A percentile compares a stretch with the other conserved stretches of the same genome.
Evolutionary conservation across 2,113 vertebrate genomes (phyloP).

Genomic region (Zosterops borbonicus): DNA sequence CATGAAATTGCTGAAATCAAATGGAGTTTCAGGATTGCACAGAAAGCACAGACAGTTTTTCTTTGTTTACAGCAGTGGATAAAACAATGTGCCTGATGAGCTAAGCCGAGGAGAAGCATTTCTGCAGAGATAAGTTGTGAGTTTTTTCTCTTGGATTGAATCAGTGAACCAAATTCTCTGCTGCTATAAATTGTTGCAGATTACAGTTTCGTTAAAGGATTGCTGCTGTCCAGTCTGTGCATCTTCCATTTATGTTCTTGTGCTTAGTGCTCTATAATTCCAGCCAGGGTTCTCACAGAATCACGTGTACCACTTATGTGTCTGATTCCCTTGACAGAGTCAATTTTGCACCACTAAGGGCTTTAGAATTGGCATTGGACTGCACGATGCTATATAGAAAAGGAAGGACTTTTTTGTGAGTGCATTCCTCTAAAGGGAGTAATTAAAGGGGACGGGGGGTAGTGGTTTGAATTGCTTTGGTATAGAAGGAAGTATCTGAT

Average conservation of each 20-base stretch:
- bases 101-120: slow-evolving; percentile 18
- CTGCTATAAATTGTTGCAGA: neutral
- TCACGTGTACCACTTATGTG: neutral
- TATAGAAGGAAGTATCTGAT: neutral
- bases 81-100: slow-evolving; percentile 37
- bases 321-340: neutral
- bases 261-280: neutral
- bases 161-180: slow-evolving; percentile 18
- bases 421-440: neutral
- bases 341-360: neutral
- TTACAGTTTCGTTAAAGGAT: slow-evolving; percentile 17
- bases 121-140: neutral
- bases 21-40: slow-evolving; percentile 41
- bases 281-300: neutral
- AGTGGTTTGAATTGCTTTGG: neutral
- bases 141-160: neutral
- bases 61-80: slow-evolving; percentile 49
- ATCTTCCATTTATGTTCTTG: neutral
- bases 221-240: neutral
- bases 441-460: neutral
- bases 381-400: neutral
- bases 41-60: slow-evolving; percentile 1
- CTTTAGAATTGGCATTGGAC: neutral
- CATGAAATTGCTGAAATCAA: slow-evolving; percentile 64
- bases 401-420: neutral